Evolutionary conservation across 2,113 vertebrate species (phyloP), one percentile per base, ranked within the genome.

Genomic region (Istiophorus platypterus): DNA sequence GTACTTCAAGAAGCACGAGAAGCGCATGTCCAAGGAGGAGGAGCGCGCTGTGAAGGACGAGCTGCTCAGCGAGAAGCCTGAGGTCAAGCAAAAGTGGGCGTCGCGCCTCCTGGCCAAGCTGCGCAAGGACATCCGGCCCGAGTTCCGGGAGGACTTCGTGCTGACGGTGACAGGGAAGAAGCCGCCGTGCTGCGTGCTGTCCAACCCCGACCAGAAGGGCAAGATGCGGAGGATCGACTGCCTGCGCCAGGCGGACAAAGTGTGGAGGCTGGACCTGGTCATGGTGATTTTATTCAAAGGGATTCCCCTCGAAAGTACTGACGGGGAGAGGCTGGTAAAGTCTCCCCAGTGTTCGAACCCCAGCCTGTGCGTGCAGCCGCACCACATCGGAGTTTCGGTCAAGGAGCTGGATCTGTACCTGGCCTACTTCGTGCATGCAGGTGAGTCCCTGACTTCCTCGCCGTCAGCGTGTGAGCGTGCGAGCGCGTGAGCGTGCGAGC

Each of bases 201-300:
- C 98, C 94, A 99, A 99, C 95, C 98, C 98, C 70, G 98, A 99
- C 96, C 98, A 99, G 96, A 99, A 99, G 94, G 98, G 98, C 95
- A 99, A 99, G 94, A 99, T 99, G 97, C 95, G 98, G 91, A 94
- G 98, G 91, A 99, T 99, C 93, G 98, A 99, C 96, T 99, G 98
- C 94, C 96, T 99, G 91, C 97, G 98, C 80, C 98, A 99, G 96
- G 98, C 98, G 83, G 98, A 99, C 95, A 99, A 99, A 91, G 97
- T 99, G 91, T 99, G 98, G 98, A 95, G 98, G 86, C 94, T 99
- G 96, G 98, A 99, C 97, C 97, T 99, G 92, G 98, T 99, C 92
- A 99, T 99, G 98, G 98, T 99, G 95, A 99, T 99, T 96, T 96
- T 99, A 96, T 99, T 99, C 96, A 99, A 99, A 96, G 98, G 98